Conservation (phyloP, 2,797 vertebrate genomes). For the Dermochelys coriacea region DNA sequence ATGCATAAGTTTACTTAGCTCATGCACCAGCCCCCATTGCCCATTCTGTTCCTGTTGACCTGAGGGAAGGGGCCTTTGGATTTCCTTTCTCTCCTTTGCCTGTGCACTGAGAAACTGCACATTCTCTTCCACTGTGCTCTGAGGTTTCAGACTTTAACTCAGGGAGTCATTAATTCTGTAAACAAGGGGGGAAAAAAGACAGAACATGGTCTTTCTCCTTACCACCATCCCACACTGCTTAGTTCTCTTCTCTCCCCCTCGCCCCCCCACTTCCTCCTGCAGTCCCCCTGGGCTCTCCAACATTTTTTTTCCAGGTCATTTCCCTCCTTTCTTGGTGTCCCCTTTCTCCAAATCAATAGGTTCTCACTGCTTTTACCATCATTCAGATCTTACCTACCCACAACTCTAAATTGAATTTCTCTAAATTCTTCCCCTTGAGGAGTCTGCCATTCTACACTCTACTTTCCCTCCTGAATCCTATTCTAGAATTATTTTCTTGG, state of each 20-base stretch:
- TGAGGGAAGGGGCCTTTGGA: no score
- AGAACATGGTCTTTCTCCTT: background rate
- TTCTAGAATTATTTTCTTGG: background rate
- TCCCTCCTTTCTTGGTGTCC: no score
- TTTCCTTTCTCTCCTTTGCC: background rate
- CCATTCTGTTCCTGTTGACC: no score
- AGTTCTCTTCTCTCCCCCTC: background rate
- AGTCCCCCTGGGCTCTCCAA: background rate
- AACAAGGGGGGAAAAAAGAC: background rate
- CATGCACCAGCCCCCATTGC: no score
- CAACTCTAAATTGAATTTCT: background rate
- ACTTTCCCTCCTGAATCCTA: background rate
- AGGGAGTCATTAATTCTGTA: background rate
- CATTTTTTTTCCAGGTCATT: background rate
- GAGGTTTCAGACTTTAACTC: background rate
- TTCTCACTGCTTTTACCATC: no score
- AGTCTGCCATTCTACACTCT: background rate
- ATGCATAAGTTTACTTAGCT: no score
- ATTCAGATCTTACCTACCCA: background rate
- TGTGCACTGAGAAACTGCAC: background rate
- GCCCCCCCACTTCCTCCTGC: background rate
- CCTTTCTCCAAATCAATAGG: no score
- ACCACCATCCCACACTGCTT: background rate
- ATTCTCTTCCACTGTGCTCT: background rate
- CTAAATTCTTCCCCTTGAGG: background rate